Evolutionary conservation across 1,140 invertebrate genomes (phyloP).

Genomic region (Papilio glaucus): DNA sequence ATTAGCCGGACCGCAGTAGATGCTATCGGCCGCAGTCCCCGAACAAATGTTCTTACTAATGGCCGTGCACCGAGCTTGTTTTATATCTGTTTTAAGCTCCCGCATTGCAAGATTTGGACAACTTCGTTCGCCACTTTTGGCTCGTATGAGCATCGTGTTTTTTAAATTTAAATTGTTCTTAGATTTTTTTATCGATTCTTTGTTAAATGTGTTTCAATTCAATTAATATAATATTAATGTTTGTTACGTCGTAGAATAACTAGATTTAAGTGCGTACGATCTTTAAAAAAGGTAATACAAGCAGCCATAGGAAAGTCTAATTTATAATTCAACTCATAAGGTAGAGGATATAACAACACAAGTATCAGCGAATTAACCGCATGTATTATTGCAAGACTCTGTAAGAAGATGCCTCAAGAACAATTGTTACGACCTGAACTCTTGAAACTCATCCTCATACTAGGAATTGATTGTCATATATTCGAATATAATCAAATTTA

Average conservation of each 20-base stretch:
- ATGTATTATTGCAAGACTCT: no score
- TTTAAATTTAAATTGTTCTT: slow-evolving; percentile 4
- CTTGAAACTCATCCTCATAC: no score
- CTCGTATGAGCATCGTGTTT: neutral
- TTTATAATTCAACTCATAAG: no score
- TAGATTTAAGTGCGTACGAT: neutral
- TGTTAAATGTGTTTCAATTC: neutral
- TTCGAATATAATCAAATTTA: no score
- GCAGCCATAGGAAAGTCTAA: no score
- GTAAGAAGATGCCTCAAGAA: no score
- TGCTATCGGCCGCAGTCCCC: slow-evolving; percentile 17
- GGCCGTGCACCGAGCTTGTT: slow-evolving; percentile 38
- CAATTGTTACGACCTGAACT: no score
- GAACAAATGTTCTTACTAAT: slow-evolving; percentile 50
- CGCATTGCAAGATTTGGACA: neutral
- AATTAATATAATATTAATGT: neutral
- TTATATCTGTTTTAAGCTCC: slow-evolving; percentile 10
- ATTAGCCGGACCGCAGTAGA: slow-evolving; percentile 32
- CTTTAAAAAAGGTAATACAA: no score
- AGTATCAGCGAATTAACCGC: no score
- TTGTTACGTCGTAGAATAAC: neutral
- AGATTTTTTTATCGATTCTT: neutral
- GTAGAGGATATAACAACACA: no score
- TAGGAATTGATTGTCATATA: no score
- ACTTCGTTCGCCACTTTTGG: neutral